Evolutionary conservation across 2,797 vertebrate genomes (phyloP), one percentile per base, ranked within the genome.

Genomic region (Acipenser oxyrinchus): DNA sequence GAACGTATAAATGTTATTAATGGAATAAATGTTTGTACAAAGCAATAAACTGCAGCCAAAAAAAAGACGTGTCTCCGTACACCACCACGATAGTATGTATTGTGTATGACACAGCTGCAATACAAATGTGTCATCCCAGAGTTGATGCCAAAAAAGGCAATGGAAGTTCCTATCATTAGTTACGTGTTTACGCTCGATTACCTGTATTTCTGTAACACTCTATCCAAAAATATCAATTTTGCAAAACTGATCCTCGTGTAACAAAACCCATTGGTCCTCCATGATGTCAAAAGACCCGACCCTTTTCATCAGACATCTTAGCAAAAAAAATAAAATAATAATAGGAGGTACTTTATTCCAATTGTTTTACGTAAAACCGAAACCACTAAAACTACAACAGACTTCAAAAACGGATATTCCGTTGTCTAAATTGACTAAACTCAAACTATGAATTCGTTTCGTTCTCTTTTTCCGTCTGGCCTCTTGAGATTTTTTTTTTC

Each of bases 241-340:
- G 62, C 70, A 63, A 67, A 69, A 74, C 49, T 73, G 68, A 60
- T 51, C 55, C 12, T 58, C 65, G 53, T 68, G 68, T 69, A 75
- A 73, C 72, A 73, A 69, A 59, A 61, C 13, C 18, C 62, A 60
- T 65, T 71, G 68, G 68, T 71, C 70, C 78, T 82, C 78, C 81
- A 81, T 76, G 74, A 79, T 84, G 82, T 75, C 75, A 67, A 77
- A 85, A 80, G 73, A 78, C 76, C 78, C 72, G 78, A 80, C 77
- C 83, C 77, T 76, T 79, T 79, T 64, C 73, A 79, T 74, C 76
- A 78, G 65, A 81, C 77, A 72, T 74, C 73, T 71, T 74, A 68
- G 71, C 67, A 74, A 70, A 70, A 72, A 70, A 66, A 71, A 69
- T 68, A 13, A 57, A 58, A 69, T 68, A 13, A 57, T 52, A 48